phyloP scores from a whole-genome alignment of 2,888 invertebrate species.

The Xylocampa areola region DNA sequence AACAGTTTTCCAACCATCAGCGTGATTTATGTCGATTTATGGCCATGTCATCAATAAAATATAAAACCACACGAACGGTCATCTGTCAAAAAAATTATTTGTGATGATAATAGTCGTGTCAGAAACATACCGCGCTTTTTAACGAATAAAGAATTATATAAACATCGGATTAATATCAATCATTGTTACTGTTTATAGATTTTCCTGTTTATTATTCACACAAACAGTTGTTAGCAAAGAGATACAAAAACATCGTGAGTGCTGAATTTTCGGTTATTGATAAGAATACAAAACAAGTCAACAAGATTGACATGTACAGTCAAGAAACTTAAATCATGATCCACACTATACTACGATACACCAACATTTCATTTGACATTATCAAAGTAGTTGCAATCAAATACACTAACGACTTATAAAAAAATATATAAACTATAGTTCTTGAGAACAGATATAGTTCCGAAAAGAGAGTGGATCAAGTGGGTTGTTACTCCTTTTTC shows the following conservation, averaged over 20 bases:
- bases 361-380: no score
- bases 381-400: no score
- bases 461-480: no score
- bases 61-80: neutral
- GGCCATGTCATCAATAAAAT: neutral
- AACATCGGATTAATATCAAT: constrained; percentile 9
- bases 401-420: no score
- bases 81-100: neutral
- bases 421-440: no score
- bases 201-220: constrained; percentile 16
- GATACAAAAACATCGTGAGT: neutral
- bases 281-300: no score
- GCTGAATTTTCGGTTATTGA: neutral
- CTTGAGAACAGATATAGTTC: no score
- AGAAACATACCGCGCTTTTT: constrained; percentile 6
- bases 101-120: neutral
- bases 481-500: no score
- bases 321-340: no score
- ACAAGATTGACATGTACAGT: no score
- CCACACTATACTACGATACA: no score
- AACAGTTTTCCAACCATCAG: constrained; percentile 2
- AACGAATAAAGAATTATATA: constrained; percentile 1
- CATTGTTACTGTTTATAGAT: constrained; percentile 10
- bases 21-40: neutral
- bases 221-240: constrained; percentile 4